Evolutionary conservation across 2,797 vertebrate genomes (phyloP).

Genomic region (Scomberomorus guttatus): DNA sequence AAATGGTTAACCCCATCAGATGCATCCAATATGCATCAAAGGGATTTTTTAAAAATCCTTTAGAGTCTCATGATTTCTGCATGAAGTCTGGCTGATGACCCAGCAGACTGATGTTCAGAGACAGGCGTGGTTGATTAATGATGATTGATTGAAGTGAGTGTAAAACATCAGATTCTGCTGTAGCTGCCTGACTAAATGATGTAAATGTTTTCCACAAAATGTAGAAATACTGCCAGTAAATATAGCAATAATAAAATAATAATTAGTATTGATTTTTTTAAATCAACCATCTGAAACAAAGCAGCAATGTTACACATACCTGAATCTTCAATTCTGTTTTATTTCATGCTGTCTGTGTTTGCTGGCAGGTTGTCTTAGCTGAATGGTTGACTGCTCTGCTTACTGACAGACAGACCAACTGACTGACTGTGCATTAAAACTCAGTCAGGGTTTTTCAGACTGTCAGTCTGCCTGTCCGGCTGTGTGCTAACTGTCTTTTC

Average conservation of each 20-base stretch:
- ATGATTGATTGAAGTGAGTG: background rate
- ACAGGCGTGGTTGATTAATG: background rate
- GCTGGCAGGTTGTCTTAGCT: conserved; percentile 7
- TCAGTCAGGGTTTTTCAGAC: conserved; percentile 34
- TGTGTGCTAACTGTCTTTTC: conserved; percentile 45
- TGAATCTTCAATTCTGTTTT: background rate
- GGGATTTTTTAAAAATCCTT: background rate
- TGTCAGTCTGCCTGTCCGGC: conserved; percentile 22
- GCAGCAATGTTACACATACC: background rate
- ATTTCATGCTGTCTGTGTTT: background rate
- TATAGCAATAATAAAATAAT: background rate
- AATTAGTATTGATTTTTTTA: background rate
- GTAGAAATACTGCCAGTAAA: background rate
- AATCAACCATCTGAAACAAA: background rate
- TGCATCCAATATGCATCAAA: conserved; percentile 17
- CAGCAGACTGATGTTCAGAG: background rate
- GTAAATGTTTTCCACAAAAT: background rate
- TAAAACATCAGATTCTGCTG: too few relatives aligned
- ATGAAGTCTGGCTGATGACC: conserved; percentile 2
- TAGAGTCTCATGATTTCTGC: conserved; percentile 4
- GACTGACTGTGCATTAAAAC: conserved; percentile 36
- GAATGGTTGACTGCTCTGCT: conserved; percentile 29
- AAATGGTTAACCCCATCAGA: conserved; percentile 21
- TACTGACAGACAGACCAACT: conserved; percentile 8
- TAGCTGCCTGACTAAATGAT: background rate